Evolutionary conservation across 2,888 invertebrate genomes (phyloP).

Genomic region (Schizaphis graminum): DNA sequence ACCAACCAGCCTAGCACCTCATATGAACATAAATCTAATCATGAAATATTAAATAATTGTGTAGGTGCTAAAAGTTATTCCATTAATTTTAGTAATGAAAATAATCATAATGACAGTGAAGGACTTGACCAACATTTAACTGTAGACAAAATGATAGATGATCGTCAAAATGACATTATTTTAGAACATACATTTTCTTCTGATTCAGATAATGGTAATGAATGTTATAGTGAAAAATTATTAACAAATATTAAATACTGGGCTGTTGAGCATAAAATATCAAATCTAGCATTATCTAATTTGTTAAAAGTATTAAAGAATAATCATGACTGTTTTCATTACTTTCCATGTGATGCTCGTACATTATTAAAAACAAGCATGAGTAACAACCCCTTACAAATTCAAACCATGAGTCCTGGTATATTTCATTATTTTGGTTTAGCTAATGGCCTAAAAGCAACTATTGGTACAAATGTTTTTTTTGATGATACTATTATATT

Average conservation of each 20-base stretch:
- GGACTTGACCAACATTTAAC: no score
- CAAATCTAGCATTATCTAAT: no score
- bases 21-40: background rate
- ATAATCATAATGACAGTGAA: background rate
- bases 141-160: no score
- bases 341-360: background rate
- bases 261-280: background rate
- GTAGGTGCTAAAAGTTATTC: background rate
- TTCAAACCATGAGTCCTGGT: background rate
- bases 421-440: no score
- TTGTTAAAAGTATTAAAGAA: background rate
- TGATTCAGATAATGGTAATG: background rate
- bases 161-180: no score
- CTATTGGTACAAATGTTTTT: background rate
- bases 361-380: background rate
- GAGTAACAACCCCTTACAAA: background rate
- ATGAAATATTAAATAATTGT: background rate
- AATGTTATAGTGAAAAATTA: background rate
- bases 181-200: no score
- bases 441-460: background rate
- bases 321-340: background rate
- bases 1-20: background rate
- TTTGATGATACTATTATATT: background rate
- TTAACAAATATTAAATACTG: background rate
- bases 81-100: background rate